A percentile compares a stretch with the other conserved stretches of the same genome.
Conservation (phyloP, 2,888 invertebrate genomes). For the Synanthedon myopaeformis region DNA sequence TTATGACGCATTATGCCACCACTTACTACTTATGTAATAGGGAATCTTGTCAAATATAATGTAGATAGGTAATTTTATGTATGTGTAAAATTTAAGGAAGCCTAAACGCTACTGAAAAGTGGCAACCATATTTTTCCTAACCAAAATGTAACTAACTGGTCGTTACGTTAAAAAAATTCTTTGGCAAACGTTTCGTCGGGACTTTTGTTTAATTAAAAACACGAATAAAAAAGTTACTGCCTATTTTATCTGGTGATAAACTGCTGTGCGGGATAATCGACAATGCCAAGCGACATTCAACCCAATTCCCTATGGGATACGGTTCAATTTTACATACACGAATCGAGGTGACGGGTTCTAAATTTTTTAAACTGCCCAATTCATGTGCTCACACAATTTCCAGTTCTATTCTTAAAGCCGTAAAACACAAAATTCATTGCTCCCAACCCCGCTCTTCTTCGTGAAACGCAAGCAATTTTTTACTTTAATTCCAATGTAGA, state of each 20-base stretch:
- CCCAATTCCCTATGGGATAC: not conserved
- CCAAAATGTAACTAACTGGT: slow-evolving; percentile 28
- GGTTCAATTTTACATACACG: not conserved
- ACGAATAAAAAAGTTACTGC: slow-evolving; percentile 59
- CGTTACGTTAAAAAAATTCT: slow-evolving; percentile 42
- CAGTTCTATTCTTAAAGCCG: slow-evolving; percentile 53
- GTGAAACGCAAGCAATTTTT: slow-evolving; percentile 7
- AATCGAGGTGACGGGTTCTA: slow-evolving; percentile 2
- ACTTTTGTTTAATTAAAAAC: slow-evolving; percentile 65
- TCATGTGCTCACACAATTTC: slow-evolving; percentile 49
- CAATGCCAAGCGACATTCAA: not conserved
- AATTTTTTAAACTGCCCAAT: slow-evolving; percentile 36
- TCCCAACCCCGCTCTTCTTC: slow-evolving; percentile 6
- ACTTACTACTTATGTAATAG: no score
- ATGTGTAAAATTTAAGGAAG: no score
- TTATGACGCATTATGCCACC: no score
- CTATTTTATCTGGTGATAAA: slow-evolving; percentile 64
- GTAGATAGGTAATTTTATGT: no score
- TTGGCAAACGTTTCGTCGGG: slow-evolving; percentile 30
- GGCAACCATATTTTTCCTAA: slow-evolving; percentile 24
- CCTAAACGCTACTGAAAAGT: no score
- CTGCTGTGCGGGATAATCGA: slow-evolving; percentile 12
- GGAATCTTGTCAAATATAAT: no score
- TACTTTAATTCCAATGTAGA: slow-evolving; percentile 6
- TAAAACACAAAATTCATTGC: slow-evolving; percentile 55